phyloP scores from a whole-genome alignment of 2,888 invertebrate species.

The Pterostichus madidus region DNA sequence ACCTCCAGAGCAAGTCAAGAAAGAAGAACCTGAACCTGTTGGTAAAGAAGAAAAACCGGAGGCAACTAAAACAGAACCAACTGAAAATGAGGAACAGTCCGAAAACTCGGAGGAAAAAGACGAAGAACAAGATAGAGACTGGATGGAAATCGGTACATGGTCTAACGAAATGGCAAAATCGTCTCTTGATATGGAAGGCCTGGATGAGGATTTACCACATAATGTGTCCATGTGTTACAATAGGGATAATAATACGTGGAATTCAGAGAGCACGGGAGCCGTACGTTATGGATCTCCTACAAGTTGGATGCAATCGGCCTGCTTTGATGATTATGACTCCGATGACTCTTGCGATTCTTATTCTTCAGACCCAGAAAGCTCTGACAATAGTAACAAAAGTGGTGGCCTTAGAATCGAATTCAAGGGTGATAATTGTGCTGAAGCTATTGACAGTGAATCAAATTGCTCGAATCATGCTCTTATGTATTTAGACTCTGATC shows the following conservation, averaged over 20 bases:
- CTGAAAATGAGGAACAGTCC: slow-evolving; percentile 71
- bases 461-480: slow-evolving; percentile 25
- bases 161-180: slow-evolving; percentile 90
- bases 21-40: slow-evolving; percentile 70
- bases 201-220: slow-evolving; percentile 80
- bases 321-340: slow-evolving; percentile 77
- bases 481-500: slow-evolving; percentile 72
- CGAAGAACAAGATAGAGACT: slow-evolving; percentile 77
- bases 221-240: slow-evolving; percentile 82
- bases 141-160: slow-evolving; percentile 94
- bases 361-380: slow-evolving; percentile 76
- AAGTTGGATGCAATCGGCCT: slow-evolving; percentile 76
- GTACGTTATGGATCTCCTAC: slow-evolving; percentile 80
- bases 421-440: slow-evolving; percentile 91
- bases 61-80: slow-evolving; percentile 69
- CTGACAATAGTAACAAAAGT: slow-evolving; percentile 77
- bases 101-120: slow-evolving; percentile 75
- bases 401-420: slow-evolving; percentile 89
- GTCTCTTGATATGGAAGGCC: slow-evolving; percentile 77
- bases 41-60: slow-evolving; percentile 70
- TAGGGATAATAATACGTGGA: slow-evolving; percentile 76
- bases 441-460: slow-evolving; percentile 84
- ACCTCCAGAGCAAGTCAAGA: slow-evolving; percentile 69
- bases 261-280: slow-evolving; percentile 75
- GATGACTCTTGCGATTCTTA: slow-evolving; percentile 79